Base-by-base conservation (phyloP, 2,113 vertebrate species). In the Thamnophis sirtalis region DNA sequence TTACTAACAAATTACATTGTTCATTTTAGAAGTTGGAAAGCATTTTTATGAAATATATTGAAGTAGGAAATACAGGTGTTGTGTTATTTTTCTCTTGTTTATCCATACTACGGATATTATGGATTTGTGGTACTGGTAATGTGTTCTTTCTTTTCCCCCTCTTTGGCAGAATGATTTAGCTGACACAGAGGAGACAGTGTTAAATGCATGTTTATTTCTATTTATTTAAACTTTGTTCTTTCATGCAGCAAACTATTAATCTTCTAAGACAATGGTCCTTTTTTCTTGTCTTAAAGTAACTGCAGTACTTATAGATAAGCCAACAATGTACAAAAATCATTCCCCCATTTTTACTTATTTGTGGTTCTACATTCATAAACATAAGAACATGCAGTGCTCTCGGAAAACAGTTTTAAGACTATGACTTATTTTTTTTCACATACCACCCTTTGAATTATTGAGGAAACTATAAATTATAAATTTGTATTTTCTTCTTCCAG, bases 211-310 rank as follows among this genome's bases (percentile, higher is more conserved):
- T 86, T 92, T 92, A 53, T 89, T 63, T 92, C 89, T 43, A 58
- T 85, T 86, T 92, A 89, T 86, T 88, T 89, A 89, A 49, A 86
- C 80, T 92, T 92, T 89, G 28, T 86, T 86, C 88, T 53, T 86
- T 84, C 55, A 92, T 89, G 80, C 88, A 92, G 55, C 55, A 85
- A 89, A 89, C 80, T 86, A 86, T 92, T 86, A 89, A 89, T 92
- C 88, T 89, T 92, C 55, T 63, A 86, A 89, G 55, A 55, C 84
- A 54, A 89, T 51, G 19, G 50, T 51, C 54, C n/a, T 63, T 89
- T 85, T 58, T 60, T 50, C 80, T 85, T 89, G 80, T 63, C 80
- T 22, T 51, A 8, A 33, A 48, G n/a, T 84, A 60, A 49, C 55
- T 86, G 87, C 88, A 86, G 48, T 53, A 86, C n/a, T 89, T 86